Evolutionary conservation across 2,888 invertebrate genomes (phyloP).

Genomic region (Microctonus brassicae): DNA sequence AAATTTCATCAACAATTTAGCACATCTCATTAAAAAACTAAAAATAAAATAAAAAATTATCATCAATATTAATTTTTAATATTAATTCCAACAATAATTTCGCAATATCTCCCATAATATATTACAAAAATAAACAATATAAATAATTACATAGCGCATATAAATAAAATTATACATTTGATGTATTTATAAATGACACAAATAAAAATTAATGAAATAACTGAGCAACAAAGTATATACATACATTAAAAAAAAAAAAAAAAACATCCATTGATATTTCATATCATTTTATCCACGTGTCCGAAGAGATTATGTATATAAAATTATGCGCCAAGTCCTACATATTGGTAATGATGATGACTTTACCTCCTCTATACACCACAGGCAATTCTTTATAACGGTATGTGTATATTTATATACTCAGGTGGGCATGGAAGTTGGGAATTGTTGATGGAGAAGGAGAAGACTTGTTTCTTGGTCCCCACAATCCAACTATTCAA

Average conservation of each 20-base stretch:
- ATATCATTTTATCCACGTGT: background rate
- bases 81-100: no score
- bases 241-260: no score
- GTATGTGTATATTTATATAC: background rate
- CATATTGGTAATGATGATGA: slow-evolving; percentile 1
- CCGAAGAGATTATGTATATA: background rate
- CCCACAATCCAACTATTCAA: slow-evolving; percentile 43
- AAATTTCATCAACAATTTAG: no score
- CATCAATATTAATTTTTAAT: no score
- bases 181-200: no score
- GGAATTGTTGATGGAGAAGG: background rate
- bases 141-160: no score
- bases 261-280: no score
- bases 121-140: no score
- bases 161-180: no score
- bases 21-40: no score
- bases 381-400: background rate
- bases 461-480: slow-evolving; percentile 46
- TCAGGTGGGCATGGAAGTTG: slow-evolving; percentile 6
- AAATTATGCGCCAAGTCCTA: background rate
- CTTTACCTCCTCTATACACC: background rate
- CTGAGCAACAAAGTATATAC: background rate
- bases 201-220: background rate
- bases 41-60: no score
- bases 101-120: no score